Evolutionary conservation across 1,140 invertebrate genomes (phyloP).

Genomic region (Drosophila tsacasi): DNA sequence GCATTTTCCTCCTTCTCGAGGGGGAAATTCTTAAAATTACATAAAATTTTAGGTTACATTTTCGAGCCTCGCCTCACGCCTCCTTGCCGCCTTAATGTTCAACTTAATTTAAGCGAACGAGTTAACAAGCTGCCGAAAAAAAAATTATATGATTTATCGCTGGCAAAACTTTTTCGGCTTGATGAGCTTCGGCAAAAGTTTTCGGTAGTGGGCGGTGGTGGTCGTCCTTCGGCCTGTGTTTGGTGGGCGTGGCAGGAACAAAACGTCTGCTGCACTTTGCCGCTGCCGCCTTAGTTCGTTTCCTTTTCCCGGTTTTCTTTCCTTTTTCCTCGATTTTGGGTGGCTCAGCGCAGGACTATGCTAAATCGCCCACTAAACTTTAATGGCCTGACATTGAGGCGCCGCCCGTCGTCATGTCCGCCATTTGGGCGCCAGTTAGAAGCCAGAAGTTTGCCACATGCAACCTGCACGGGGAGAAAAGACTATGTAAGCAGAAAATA

Average conservation of each 20-base stretch:
- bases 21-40: constrained; percentile 52
- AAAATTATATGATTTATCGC: constrained; percentile 75
- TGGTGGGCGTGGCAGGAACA: constrained; percentile 17
- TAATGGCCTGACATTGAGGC: constrained; percentile 79
- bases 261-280: constrained; percentile 59
- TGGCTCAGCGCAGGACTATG: constrained; percentile 46
- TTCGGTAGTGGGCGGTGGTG: constrained; percentile 4
- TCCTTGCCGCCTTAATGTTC: constrained; percentile 52
- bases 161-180: constrained; percentile 59
- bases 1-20: constrained; percentile 6
- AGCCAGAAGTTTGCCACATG: constrained; percentile 71
- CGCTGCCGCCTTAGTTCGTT: constrained; percentile 10
- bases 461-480: constrained; percentile 26
- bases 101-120: constrained; percentile 78
- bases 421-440: constrained; percentile 75
- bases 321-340: constrained; percentile 25
- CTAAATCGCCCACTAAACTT: constrained; percentile 75
- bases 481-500: no score
- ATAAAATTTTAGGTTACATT: constrained; percentile 49
- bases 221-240: constrained; percentile 3
- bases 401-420: constrained; percentile 65
- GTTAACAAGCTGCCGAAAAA: constrained; percentile 64
- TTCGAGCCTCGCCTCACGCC: constrained; percentile 2
- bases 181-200: constrained; percentile 58
- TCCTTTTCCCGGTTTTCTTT: constrained; percentile 30